These are phyloP conservation scores for Glaucidium brasilianum DNA, from an alignment of 2,113 vertebrate species.

Conservation along the genomic window DNA sequence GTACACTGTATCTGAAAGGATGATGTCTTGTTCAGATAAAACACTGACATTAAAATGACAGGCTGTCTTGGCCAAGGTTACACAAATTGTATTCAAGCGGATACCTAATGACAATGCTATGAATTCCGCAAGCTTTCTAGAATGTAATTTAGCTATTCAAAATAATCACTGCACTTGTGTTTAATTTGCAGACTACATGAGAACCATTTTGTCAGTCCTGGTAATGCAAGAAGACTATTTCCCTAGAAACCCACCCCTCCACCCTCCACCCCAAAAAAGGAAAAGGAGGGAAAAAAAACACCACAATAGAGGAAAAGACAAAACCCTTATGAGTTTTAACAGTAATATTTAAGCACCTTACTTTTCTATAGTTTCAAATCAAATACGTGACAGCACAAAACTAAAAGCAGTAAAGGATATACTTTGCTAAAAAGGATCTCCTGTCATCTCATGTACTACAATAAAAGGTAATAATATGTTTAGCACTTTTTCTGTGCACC, in stretches of 20 bases:
- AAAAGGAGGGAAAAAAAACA: not conserved
- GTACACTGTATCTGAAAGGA: constrained; percentile 80
- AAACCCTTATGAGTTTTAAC: constrained; percentile 70
- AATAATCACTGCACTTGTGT: constrained; percentile 88
- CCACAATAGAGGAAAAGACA: constrained; percentile 69
- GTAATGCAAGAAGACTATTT: constrained; percentile 81
- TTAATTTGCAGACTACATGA: constrained; percentile 84
- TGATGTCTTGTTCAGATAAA: constrained; percentile 91
- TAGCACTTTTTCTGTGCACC: constrained; percentile 74
- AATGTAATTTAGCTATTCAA: constrained; percentile 93
- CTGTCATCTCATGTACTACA: constrained; percentile 77
- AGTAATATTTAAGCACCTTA: constrained; percentile 77
- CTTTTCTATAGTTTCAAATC: constrained; percentile 79
- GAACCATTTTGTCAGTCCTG: constrained; percentile 82
- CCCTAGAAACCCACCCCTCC: constrained; percentile 69
- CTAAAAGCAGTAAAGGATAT: constrained; percentile 78
- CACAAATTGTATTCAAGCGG: constrained; percentile 90
- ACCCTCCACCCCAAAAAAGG: constrained; percentile 61
- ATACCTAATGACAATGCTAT: constrained; percentile 89
- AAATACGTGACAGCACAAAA: constrained; percentile 78
- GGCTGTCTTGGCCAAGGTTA: constrained; percentile 94
- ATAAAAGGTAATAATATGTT: constrained; percentile 84
- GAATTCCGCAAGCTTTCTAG: constrained; percentile 90
- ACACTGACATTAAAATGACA: constrained; percentile 91
- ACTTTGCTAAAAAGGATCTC: constrained; percentile 78